Evolutionary conservation across 2,113 vertebrate genomes (phyloP).

Genomic region (Sula dactylatra): DNA sequence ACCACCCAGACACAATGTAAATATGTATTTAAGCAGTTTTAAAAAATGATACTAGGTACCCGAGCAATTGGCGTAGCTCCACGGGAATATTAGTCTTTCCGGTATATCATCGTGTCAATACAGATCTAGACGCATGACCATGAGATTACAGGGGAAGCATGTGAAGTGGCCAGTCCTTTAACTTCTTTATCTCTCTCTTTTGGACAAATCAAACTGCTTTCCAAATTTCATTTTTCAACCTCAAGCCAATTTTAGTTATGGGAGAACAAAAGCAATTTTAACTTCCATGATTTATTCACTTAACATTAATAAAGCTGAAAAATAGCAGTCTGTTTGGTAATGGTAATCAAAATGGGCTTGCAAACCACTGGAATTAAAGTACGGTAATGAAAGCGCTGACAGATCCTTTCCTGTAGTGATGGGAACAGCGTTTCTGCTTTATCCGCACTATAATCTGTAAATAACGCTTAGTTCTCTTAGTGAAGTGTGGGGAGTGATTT

Average conservation of each 20-base stretch:
- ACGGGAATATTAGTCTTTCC: neutral
- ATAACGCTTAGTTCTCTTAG: neutral
- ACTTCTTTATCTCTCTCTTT: neutral
- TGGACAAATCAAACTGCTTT: neutral
- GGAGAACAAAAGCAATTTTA: slow-evolving; percentile 14
- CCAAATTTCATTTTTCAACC: neutral
- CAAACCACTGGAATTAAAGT: slow-evolving; percentile 26
- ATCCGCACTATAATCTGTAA: neutral
- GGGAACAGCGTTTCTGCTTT: slow-evolving; percentile 25
- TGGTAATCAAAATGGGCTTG: slow-evolving; percentile 6
- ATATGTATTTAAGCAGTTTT: neutral
- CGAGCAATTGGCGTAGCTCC: neutral
- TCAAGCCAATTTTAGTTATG: slow-evolving; percentile 13
- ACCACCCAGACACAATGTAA: neutral
- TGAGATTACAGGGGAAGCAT: neutral
- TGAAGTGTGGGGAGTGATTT: neutral
- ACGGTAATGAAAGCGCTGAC: slow-evolving; percentile 9
- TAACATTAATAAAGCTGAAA: slow-evolving; percentile 51
- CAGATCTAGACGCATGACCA: neutral
- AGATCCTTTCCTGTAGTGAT: slow-evolving; percentile 1
- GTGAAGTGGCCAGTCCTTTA: neutral
- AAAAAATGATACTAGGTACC: neutral
- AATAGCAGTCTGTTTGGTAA: neutral
- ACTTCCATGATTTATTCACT: neutral
- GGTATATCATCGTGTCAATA: neutral